Evolutionary conservation across 2,888 invertebrate genomes (phyloP), one percentile per base, ranked within the genome.

Genomic region (Drosophila emarginata): DNA sequence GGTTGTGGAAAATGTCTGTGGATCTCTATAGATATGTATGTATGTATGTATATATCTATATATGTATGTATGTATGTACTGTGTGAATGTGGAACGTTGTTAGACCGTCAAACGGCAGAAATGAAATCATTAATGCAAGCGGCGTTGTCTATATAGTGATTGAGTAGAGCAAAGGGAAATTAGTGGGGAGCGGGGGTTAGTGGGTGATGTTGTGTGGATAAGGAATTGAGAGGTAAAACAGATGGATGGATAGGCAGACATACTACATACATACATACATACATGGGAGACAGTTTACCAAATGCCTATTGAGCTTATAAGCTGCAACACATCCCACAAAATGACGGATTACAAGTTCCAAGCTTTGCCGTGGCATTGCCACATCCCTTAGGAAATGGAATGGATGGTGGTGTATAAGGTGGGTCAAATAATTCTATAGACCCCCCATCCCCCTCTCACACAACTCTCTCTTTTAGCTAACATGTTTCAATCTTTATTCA

Each of bases 341-440:
- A 60, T 68, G 67, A 68, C 67, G 64, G 67, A 68, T 63, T 68
- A 68, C 67, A 64, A 68, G 45, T 61, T 64, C 60, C 54, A 60
- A 54, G 52, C 58, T 50, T 39, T 37, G 36, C n/a, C 50, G 2
- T 40, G 23, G 39, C 39, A 37, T 52, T 9, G 11, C 0, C 2
- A 32, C 26, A 26, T 26, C 5, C 1, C 6, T 6, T 32, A 11
- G 32, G 32, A 11, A 32, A n/a, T n/a, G 26, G 4, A 1, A 26
- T 5, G 4, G 26, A 1, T 32, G 28, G 28, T 1, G 32, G 32
- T 9, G 11, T 11, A 9, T 1, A 26, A 39, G 15, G 15, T 21
- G 51, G 11, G 18, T 12, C 40, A 15, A 45, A 28, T n/a, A n/a
- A n/a, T n/a, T n/a, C n/a, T n/a, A n/a, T n/a, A n/a, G n/a, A n/a